Base-by-base conservation (phyloP, 2,888 invertebrate species). In the Acleris sparsana region DNA sequence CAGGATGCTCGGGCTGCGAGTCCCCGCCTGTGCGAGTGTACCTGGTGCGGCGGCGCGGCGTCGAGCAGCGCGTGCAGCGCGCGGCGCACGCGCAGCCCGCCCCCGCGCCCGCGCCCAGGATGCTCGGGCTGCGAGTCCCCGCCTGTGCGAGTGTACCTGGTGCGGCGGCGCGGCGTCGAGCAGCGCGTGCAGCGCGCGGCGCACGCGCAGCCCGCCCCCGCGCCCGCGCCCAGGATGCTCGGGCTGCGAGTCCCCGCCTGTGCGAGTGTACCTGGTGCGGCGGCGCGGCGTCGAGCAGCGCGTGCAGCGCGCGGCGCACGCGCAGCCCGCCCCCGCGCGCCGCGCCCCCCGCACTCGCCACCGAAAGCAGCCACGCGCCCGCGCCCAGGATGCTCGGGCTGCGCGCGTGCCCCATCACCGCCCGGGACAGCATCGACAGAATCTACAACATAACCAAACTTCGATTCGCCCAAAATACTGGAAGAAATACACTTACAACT, bases 161-260 rank as follows among this genome's bases (percentile, higher is more conserved):
- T 29, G 29, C 2, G 2, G 1, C 16, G 9, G 13, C 43, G 11
- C 43, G 53, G 18, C 39, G 22, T 63, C 63, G 55, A 64, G 49
- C n/a, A 60, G 60, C 65, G 70, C 70, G 49, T 73, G 75, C 22
- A 58, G 60, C 61, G 78, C 73, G 22, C 22, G 0, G 16, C 61
- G 72, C 74, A 57, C 53, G 56, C 22, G 22, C 3, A 1, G 20
- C 22, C 22, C 3, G 22, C 3, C 22, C 2, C 3, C 22, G 22
- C 22, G 22, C 22, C 22, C 2, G 22, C 22, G 3, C 22, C 22
- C 22, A 22, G 22, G 22, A 3, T 22, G 22, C 3, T 2, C 2
- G 22, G 22, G 22, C 20, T 20, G 20, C 20, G 20, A 1, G 20
- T 3, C n/a, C n/a, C n/a, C n/a, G n/a, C n/a, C n/a, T 1, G 20